Evolutionary conservation across 2,797 vertebrate species (phyloP), one percentile per base, ranked within the genome.

Genomic region (Thaleichthys pacificus): DNA sequence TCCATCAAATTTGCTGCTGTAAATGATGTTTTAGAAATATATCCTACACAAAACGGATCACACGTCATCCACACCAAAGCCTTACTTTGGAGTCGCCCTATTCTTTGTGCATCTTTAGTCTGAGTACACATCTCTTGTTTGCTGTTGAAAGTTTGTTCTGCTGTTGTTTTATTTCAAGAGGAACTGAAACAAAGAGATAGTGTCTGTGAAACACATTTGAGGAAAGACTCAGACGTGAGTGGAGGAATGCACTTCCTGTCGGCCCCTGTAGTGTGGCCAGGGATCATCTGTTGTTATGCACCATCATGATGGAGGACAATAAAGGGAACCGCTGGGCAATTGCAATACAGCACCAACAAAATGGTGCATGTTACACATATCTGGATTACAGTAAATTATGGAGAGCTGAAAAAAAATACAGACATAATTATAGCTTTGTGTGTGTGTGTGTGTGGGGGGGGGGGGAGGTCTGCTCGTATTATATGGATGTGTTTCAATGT

Each of bases 171-270:
- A 47, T 77, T 70, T 68, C 21, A 61, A 69, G 70, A 82, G 75
- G 85, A 74, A 60, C 78, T 78, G 82, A 84, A 87, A 80, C 78
- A 74, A 75, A 65, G 72, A 77, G 71, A 63, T 11, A 61, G 84
- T 82, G 87, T 86, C 86, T 91, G 76, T 57, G 68, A 66, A 84
- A 80, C 83, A 86, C 26, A 78, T 89, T 85, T 81, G 85, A 73
- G 56, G 73, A 76, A 51, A 69, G 79, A 69, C 75, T 77, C n/a
- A 80, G 82, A 85, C 32, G 77, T 57, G 76, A 81, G 79, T 76
- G 73, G 79, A 82, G 84, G 85, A 90, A 87, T 90, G 81, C 74
- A 80, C 85, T 88, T 91, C 85, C 88, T 87, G 89, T 70, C 81
- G 69, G 73, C 70, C 67, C 74, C 71, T 80, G 79, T 81, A 65